phyloP scores from a whole-genome alignment of 2,113 vertebrate species.

The Chaenogobius annularis region DNA sequence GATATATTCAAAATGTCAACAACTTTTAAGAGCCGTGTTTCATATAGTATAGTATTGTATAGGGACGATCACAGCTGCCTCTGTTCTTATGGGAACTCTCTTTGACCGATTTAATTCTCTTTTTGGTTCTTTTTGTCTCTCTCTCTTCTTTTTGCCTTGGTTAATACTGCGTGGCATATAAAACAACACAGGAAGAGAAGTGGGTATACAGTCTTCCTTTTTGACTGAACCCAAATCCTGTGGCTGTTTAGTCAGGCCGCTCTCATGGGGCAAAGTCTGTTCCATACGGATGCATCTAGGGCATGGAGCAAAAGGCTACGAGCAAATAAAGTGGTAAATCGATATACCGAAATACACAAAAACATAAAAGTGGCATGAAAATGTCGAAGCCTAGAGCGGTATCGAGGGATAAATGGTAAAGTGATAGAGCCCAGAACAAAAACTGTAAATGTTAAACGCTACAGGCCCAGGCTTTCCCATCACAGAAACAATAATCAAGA shows the following conservation, averaged over 20 bases:
- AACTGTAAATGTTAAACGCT: neutral
- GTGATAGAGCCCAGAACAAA: neutral
- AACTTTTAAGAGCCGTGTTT: too few relatives aligned
- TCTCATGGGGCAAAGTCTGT: slow-evolving; percentile 52
- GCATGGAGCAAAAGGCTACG: neutral
- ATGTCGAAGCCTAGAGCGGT: neutral
- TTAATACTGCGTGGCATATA: slow-evolving; percentile 50
- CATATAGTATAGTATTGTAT: too few relatives aligned
- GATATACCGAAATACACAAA: neutral
- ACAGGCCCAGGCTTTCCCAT: too few relatives aligned
- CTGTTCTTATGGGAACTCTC: slow-evolving; percentile 40
- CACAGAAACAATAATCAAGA: too few relatives aligned
- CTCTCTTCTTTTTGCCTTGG: too few relatives aligned
- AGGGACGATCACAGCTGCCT: too few relatives aligned
- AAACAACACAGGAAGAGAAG: slow-evolving; percentile 45
- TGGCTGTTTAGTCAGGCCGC: slow-evolving; percentile 36
- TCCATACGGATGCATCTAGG: slow-evolving; percentile 23
- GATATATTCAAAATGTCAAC: too few relatives aligned
- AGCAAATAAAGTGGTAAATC: neutral
- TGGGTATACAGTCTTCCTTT: slow-evolving; percentile 20
- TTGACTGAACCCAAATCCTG: slow-evolving; percentile 42
- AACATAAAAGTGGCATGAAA: neutral
- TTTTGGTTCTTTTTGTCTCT: too few relatives aligned
- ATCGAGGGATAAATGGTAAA: neutral
- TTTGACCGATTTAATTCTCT: slow-evolving; percentile 37